These are phyloP conservation scores for Arge pagana DNA, from an alignment of 2,888 invertebrate species.

Conservation along the genomic window DNA sequence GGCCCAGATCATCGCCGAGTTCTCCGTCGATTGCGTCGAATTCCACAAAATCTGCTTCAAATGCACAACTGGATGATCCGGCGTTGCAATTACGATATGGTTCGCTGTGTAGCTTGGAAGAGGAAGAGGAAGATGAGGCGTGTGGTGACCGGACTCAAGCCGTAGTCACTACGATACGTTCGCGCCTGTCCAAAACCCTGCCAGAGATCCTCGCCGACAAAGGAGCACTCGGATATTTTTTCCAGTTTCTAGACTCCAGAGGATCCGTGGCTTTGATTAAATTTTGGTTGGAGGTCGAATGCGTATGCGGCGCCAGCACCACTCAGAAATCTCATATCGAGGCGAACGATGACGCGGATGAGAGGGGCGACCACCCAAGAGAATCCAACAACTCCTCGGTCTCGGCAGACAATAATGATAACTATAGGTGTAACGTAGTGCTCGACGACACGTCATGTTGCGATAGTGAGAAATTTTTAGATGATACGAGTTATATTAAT, in stretches of 20 bases:
- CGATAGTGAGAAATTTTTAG: constrained; percentile 9
- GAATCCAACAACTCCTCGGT: constrained; percentile 25
- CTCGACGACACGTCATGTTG: constrained; percentile 22
- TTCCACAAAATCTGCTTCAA: constrained; percentile 30
- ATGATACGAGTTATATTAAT: constrained; percentile 33
- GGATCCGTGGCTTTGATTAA: constrained; percentile 70
- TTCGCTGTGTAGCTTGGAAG: constrained; percentile 46
- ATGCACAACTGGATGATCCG: background rate
- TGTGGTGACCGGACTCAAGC: constrained; percentile 26
- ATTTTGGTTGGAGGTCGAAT: constrained; percentile 78
- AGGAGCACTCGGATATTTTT: constrained; percentile 79
- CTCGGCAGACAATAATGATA: constrained; percentile 33
- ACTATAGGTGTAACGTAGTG: constrained; percentile 25
- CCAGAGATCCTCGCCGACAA: constrained; percentile 78
- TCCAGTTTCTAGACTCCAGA: constrained; percentile 83
- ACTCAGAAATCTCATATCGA: constrained; percentile 15
- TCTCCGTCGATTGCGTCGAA: constrained; percentile 39
- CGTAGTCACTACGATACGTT: constrained; percentile 59
- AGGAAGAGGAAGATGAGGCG: constrained; percentile 46
- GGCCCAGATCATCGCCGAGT: constrained; percentile 40
- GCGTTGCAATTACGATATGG: constrained; percentile 29
- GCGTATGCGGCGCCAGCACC: constrained; percentile 57
- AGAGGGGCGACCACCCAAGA: constrained; percentile 15
- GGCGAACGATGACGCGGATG: constrained; percentile 9
- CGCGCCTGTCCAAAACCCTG: constrained; percentile 75